phyloP scores from a whole-genome alignment of 2,888 invertebrate genomes.

The Andrena camellia region DNA sequence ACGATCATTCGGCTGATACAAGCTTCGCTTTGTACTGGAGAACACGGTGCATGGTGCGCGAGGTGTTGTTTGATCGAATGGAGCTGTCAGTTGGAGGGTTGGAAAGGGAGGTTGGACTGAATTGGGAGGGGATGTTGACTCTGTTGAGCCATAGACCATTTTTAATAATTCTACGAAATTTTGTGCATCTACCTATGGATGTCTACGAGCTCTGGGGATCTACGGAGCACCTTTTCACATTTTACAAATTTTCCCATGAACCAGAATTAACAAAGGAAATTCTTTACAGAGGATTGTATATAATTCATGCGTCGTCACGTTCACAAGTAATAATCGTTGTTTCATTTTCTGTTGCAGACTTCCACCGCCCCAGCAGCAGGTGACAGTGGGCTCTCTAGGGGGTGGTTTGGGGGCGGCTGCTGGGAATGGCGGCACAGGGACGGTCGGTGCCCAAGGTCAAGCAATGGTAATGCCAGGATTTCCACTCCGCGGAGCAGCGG shows the following conservation, averaged over 20 bases:
- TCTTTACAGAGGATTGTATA: too few species aligned
- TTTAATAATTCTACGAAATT: too few species aligned
- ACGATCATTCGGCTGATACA: slow-evolving; percentile 10
- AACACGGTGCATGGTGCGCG: neutral
- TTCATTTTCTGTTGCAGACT: slow-evolving; percentile 84
- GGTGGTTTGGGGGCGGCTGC: slow-evolving; percentile 86
- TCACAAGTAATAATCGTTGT: slow-evolving; percentile 6
- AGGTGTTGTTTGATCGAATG: slow-evolving; percentile 8
- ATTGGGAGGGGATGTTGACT: too few species aligned
- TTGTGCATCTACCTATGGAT: too few species aligned
- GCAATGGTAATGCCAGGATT: slow-evolving; percentile 95
- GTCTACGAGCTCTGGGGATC: too few species aligned
- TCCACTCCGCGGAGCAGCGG: slow-evolving; percentile 90
- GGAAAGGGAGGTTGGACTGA: neutral
- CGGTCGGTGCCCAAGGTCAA: slow-evolving; percentile 89
- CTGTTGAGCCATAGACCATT: too few species aligned
- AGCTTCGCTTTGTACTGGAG: slow-evolving; percentile 5
- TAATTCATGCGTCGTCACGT: neutral
- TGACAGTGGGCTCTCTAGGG: slow-evolving; percentile 86
- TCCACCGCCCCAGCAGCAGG: slow-evolving; percentile 86
- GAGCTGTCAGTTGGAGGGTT: neutral
- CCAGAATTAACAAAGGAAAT: too few species aligned
- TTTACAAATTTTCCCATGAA: too few species aligned
- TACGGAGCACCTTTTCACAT: too few species aligned
- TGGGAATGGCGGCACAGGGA: slow-evolving; percentile 87